These are phyloP conservation scores for Tautogolabrus adspersus DNA, from an alignment of 2,113 vertebrate species.

Conservation along the genomic window DNA sequence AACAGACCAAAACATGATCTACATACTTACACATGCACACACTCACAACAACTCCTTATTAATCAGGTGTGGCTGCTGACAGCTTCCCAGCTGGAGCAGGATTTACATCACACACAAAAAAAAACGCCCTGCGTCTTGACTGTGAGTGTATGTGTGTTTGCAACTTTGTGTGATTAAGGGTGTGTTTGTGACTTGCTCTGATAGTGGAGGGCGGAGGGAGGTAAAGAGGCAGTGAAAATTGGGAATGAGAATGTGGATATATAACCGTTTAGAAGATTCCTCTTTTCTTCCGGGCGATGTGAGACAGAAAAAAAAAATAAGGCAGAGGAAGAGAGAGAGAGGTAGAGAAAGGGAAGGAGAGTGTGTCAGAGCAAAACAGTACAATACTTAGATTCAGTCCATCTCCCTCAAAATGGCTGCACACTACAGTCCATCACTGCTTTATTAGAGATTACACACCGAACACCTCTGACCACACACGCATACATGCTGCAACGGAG, in stretches of 20 bases:
- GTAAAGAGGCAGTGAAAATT: conserved; percentile 48
- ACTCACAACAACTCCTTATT: conserved; percentile 41
- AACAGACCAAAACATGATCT: conserved; percentile 9
- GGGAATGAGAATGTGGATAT: conserved; percentile 71
- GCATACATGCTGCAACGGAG: conserved; percentile 32
- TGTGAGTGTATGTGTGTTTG: conserved; percentile 6
- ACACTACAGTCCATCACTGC: conserved; percentile 58
- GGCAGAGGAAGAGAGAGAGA: conserved; percentile 1
- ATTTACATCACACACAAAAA: conserved; percentile 61
- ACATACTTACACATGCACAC: conserved; percentile 17
- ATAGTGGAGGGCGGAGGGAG: conserved; percentile 46
- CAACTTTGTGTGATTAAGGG: conserved; percentile 14
- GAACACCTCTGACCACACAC: conserved; percentile 46
- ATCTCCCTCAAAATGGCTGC: conserved; percentile 68
- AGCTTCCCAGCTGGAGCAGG: conserved; percentile 53
- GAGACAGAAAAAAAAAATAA: conserved; percentile 26
- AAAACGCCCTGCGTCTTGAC: conserved; percentile 28
- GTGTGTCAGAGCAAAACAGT: conserved; percentile 34
- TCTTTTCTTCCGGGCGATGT: conserved; percentile 36
- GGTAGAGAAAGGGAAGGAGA: conserved; percentile 4
- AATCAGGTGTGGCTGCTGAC: conserved; percentile 56
- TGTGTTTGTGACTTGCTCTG: conserved; percentile 54
- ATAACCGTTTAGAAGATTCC: conserved; percentile 60
- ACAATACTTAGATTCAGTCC: conserved; percentile 64
- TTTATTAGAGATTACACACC: conserved; percentile 67